These are phyloP conservation scores for Bubo bubo DNA, from an alignment of 2,113 vertebrate species.

Conservation along the genomic window DNA sequence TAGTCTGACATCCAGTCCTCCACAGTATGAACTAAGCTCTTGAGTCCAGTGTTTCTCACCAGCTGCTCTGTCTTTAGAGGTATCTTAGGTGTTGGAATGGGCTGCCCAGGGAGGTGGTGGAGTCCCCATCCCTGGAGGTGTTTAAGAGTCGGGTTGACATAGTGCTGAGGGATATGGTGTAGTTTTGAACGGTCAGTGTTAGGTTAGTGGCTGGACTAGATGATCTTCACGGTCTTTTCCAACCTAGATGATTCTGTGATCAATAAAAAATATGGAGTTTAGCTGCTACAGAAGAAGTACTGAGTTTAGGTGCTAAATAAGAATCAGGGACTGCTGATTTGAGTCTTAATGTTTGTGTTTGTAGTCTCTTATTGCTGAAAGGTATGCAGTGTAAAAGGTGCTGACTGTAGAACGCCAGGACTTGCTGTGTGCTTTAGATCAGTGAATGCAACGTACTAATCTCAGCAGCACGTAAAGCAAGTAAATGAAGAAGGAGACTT, in stretches of 20 bases:
- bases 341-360: neutral
- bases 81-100: neutral
- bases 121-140: too few species aligned
- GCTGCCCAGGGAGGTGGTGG: too few species aligned
- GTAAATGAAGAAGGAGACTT: neutral
- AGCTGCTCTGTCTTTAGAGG: neutral
- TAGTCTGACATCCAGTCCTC: neutral
- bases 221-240: too few species aligned
- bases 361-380: neutral
- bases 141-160: too few species aligned
- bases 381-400: neutral
- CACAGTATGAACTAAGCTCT: neutral
- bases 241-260: neutral
- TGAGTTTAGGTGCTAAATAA: neutral
- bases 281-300: neutral
- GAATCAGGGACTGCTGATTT: neutral
- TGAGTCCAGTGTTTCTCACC: neutral
- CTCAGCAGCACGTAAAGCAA: neutral
- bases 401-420: neutral
- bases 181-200: too few species aligned
- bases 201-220: too few species aligned
- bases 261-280: neutral
- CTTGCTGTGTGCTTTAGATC: neutral
- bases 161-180: too few species aligned
- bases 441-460: neutral